These are phyloP conservation scores for Drosophila lutescens DNA, from an alignment of 2,888 invertebrate species.

Conservation along the genomic window DNA sequence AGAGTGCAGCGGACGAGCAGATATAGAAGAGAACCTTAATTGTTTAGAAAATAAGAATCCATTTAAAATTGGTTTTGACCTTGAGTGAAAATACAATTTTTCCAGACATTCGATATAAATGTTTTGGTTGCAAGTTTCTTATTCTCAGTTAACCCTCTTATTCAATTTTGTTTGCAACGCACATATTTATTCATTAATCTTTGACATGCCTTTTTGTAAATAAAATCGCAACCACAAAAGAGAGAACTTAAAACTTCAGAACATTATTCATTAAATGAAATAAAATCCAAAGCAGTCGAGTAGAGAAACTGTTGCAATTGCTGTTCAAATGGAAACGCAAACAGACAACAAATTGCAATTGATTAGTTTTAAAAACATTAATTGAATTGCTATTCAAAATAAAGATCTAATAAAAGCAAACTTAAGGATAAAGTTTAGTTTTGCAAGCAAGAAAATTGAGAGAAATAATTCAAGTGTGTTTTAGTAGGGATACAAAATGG, in stretches of 20 bases:
- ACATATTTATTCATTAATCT: slow-evolving; percentile 39
- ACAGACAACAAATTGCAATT: slow-evolving; percentile 59
- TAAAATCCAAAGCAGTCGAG: slow-evolving; percentile 53
- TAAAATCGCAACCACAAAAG: slow-evolving; percentile 55
- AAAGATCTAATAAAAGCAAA: slow-evolving; percentile 61
- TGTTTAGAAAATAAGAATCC: slow-evolving; percentile 48
- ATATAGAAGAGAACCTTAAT: slow-evolving; percentile 30
- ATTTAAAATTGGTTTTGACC: slow-evolving; percentile 50
- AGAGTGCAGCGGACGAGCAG: slow-evolving; percentile 5
- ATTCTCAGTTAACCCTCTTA: neutral
- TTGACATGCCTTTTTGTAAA: slow-evolving; percentile 75
- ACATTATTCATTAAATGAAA: slow-evolving; percentile 70
- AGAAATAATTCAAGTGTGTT: slow-evolving; percentile 21
- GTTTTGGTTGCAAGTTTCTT: slow-evolving; percentile 38
- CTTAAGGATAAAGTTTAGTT: slow-evolving; percentile 67
- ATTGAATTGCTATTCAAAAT: slow-evolving; percentile 70
- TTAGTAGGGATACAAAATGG: slow-evolving; percentile 35
- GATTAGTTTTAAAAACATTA: slow-evolving; percentile 78
- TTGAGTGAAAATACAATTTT: slow-evolving; percentile 46
- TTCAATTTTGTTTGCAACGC: slow-evolving; percentile 34
- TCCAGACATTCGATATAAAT: slow-evolving; percentile 39
- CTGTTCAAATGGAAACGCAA: slow-evolving; percentile 39
- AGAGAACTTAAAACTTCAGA: slow-evolving; percentile 38
- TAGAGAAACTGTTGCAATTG: slow-evolving; percentile 49
- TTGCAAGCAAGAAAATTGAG: slow-evolving; percentile 70